Percentiles rank a stretch among this genome's conserved stretches.
These are phyloP conservation scores for Lytechinus pictus DNA, from an alignment of 35 echinoderm and acorn worm genomes.

Conservation along the genomic window DNA sequence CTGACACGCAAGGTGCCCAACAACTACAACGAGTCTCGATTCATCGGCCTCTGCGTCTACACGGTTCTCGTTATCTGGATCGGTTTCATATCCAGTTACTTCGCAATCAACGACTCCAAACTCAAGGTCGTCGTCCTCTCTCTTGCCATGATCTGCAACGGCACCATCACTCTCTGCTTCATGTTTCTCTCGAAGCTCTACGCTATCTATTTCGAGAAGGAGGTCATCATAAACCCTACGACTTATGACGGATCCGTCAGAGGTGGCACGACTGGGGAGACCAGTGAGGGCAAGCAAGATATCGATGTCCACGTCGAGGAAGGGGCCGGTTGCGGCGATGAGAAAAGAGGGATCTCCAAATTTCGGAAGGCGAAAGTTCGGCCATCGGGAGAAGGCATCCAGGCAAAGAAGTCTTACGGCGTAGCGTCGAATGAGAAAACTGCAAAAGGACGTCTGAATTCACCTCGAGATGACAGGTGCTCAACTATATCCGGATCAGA, in stretches of 20 bases:
- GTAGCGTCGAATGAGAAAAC: neutral
- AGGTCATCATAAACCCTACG: constrained; percentile 19
- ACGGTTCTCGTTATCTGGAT: constrained; percentile 79
- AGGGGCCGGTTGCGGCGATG: neutral
- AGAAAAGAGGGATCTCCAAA: neutral
- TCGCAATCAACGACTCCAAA: constrained; percentile 43
- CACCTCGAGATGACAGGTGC: neutral
- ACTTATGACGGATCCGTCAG: neutral
- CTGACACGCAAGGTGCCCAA: constrained; percentile 72
- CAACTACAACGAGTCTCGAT: constrained; percentile 87
- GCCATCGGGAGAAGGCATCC: neutral
- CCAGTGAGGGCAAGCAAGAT: neutral
- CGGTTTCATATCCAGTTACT: constrained; percentile 70
- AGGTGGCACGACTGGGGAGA: neutral
- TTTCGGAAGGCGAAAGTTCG: neutral
- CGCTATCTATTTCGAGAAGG: constrained; percentile 66
- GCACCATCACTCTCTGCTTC: constrained; percentile 63
- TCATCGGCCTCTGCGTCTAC: constrained; percentile 74
- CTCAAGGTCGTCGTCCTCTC: constrained; percentile 60
- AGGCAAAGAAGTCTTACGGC: neutral
- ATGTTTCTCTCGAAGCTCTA: constrained; percentile 75
- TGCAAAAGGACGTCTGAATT: neutral
- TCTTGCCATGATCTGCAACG: constrained; percentile 66
- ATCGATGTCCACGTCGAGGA: neutral
- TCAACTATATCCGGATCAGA: neutral